phyloP scores from a whole-genome alignment of 2,113 vertebrate genomes.

The Sebastes schlegelii region DNA sequence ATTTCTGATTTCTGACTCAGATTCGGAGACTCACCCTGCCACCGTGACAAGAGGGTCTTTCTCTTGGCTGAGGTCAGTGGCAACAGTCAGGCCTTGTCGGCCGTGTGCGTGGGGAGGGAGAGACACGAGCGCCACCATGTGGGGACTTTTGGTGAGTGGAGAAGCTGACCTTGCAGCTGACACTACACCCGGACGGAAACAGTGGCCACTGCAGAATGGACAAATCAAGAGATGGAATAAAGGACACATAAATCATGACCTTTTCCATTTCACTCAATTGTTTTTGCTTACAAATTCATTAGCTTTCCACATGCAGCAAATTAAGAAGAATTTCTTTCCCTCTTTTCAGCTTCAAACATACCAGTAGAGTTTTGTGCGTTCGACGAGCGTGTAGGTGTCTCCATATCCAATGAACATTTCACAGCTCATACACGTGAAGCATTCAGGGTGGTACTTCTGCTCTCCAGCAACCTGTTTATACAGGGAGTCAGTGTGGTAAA shows the following conservation, averaged over 20 bases:
- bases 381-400: conserved; percentile 93
- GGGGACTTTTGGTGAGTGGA: conserved; percentile 84
- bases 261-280: background rate
- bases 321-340: background rate
- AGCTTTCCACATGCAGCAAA: background rate
- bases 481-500: background rate
- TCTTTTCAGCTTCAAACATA: conserved; percentile 65
- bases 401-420: conserved; percentile 91
- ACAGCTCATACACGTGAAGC: conserved; percentile 93
- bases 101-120: conserved; percentile 88
- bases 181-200: conserved; percentile 89
- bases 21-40: conserved; percentile 86
- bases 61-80: conserved; percentile 86
- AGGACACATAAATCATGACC: too few relatives aligned
- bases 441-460: conserved; percentile 96
- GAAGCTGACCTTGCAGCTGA: conserved; percentile 78
- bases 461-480: conserved; percentile 91
- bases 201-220: conserved; percentile 85
- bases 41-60: conserved; percentile 87
- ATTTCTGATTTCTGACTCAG: too few relatives aligned
- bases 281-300: background rate
- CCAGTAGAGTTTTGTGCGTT: conserved; percentile 95
- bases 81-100: conserved; percentile 87
- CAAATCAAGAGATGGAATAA: background rate
- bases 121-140: conserved; percentile 94